phyloP scores from a whole-genome alignment of 2,797 vertebrate genomes.

The Phoebastria nigripes region DNA sequence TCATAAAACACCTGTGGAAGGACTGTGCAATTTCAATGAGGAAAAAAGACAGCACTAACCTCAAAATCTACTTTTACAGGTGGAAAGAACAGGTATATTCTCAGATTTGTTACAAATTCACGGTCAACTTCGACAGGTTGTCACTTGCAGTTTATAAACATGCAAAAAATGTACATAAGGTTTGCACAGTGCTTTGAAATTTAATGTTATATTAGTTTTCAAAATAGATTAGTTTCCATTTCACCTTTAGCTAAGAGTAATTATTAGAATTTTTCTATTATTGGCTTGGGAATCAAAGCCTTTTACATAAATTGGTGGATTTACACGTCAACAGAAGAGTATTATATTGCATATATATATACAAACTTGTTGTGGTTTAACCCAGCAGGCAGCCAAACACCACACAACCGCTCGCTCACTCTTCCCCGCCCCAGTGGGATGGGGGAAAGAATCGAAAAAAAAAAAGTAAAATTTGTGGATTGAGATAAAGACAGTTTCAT shows the following conservation, averaged over 20 bases:
- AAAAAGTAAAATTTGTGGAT: too few species aligned
- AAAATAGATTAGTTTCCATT: neutral
- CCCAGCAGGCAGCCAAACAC: too few species aligned
- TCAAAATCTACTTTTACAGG: neutral
- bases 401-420: too few species aligned
- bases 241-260: neutral
- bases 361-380: too few species aligned
- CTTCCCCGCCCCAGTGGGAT: too few species aligned
- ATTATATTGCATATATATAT: neutral
- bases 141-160: neutral
- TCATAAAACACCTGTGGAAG: neutral
- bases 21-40: neutral
- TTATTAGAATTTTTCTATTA: neutral
- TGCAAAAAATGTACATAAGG: neutral
- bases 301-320: neutral
- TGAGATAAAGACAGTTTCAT: too few species aligned
- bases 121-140: neutral
- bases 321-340: neutral
- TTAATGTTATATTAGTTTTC: neutral
- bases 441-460: too few species aligned
- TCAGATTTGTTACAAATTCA: neutral
- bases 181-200: neutral
- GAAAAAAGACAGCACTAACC: neutral
- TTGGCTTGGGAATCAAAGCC: neutral
- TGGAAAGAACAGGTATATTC: neutral